A percentile compares a stretch with the other conserved stretches of the same genome.
Evolutionary conservation across 2,113 vertebrate species (phyloP).

Genomic region (Pluvialis apricaria): DNA sequence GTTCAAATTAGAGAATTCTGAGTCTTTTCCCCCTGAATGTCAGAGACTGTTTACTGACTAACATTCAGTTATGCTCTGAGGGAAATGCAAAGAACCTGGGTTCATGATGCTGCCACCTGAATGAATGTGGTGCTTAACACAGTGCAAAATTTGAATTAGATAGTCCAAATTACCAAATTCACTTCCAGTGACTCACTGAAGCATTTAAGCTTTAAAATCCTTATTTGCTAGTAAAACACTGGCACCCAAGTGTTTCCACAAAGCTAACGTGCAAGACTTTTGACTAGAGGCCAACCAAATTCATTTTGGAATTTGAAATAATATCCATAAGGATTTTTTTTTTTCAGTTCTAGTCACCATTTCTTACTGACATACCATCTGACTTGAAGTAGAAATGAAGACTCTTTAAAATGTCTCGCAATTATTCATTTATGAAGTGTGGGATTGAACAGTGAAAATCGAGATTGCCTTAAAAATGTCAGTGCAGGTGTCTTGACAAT

Average conservation of each 20-base stretch:
- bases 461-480: conserved; percentile 32
- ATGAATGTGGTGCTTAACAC: not conserved
- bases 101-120: not conserved
- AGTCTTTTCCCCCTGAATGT: not conserved
- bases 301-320: conserved; percentile 49
- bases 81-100: not conserved
- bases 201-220: conserved; percentile 11
- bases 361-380: not conserved
- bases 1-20: not conserved
- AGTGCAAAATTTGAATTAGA: not conserved
- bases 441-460: not conserved
- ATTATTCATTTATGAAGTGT: conserved; percentile 20
- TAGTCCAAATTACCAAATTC: conserved; percentile 19
- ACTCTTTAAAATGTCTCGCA: not conserved
- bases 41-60: not conserved
- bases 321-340: conserved; percentile 44
- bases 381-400: not conserved
- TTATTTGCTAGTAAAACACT: conserved; percentile 21
- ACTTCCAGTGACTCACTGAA: conserved; percentile 36
- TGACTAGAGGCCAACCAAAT: conserved; percentile 16
- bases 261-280: not conserved
- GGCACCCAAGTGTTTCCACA: conserved; percentile 32
- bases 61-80: not conserved
- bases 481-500: conserved; percentile 9
- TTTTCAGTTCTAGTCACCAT: conserved; percentile 1